Evolutionary conservation across 2,797 vertebrate genomes (phyloP).

Genomic region (Melanotaenia nigrans): DNA sequence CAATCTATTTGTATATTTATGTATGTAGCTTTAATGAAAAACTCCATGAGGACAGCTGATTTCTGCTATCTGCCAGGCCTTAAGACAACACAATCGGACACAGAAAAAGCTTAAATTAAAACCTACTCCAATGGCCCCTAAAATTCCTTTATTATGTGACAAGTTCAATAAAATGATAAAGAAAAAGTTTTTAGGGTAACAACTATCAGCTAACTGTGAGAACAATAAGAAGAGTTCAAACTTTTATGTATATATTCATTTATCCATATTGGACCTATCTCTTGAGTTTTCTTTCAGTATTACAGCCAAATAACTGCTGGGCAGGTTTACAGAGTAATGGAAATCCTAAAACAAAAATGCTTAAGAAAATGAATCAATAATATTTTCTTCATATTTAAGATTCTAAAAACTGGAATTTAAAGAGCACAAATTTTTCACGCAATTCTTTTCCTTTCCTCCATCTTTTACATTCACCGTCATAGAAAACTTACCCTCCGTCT

Average conservation of each 20-base stretch:
- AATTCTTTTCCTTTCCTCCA: conserved; percentile 42
- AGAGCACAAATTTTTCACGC: conserved; percentile 22
- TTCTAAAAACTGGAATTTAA: conserved; percentile 2
- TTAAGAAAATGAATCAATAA: not conserved
- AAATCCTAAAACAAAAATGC: not conserved
- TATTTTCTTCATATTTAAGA: not conserved
- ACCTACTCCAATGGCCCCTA: conserved; percentile 53
- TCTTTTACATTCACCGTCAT: conserved; percentile 54
- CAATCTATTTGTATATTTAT: conserved; percentile 38
- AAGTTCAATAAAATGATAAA: not conserved
- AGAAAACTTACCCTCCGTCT: conserved; percentile 87
- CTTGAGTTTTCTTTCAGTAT: too few relatives aligned
- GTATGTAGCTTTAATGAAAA: conserved; percentile 49
- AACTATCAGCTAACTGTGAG: too few relatives aligned
- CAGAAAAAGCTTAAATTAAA: conserved; percentile 69
- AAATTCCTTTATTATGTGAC: conserved; percentile 51
- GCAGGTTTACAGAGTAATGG: not conserved
- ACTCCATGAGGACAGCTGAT: conserved; percentile 47
- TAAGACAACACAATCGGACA: conserved; percentile 60
- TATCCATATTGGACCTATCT: too few relatives aligned
- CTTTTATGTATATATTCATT: not conserved
- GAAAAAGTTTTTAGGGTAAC: not conserved
- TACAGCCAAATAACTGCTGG: too few relatives aligned
- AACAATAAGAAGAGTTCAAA: not conserved
- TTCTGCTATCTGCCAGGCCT: conserved; percentile 53